A percentile compares a stretch with the other conserved stretches of the same genome.
These are phyloP conservation scores for Microchirus variegatus DNA, from an alignment of 2,797 vertebrate species.

Conservation along the genomic window DNA sequence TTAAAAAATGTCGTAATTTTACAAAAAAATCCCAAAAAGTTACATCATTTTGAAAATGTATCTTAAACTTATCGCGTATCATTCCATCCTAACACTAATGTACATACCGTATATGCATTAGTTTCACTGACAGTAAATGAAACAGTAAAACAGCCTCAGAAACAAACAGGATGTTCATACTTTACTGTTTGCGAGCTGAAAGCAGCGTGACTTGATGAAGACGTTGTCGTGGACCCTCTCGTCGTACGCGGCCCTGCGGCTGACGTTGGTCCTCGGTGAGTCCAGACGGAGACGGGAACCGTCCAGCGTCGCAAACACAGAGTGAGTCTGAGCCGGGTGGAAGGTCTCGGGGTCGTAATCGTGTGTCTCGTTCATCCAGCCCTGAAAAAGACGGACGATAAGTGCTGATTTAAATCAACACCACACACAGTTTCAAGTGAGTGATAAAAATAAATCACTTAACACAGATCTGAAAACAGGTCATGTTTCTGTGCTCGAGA, in stretches of 20 bases:
- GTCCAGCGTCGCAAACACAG: slow-evolving; percentile 85
- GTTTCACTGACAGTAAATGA: too few relatives aligned
- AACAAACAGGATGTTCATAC: slow-evolving; percentile 61
- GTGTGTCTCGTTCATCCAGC: slow-evolving; percentile 90
- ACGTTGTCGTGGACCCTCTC: slow-evolving; percentile 76
- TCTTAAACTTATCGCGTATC: too few relatives aligned
- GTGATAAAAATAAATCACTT: too few relatives aligned
- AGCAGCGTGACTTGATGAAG: slow-evolving; percentile 81
- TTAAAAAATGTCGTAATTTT: too few relatives aligned
- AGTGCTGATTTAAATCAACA: too few relatives aligned
- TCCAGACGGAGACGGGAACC: slow-evolving; percentile 84
- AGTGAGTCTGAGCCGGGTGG: slow-evolving; percentile 85
- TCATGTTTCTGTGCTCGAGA: too few relatives aligned
- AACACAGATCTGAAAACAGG: too few relatives aligned
- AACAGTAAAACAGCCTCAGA: background rate
- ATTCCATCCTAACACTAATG: too few relatives aligned
- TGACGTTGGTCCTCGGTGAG: slow-evolving; percentile 83
- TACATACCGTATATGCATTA: too few relatives aligned
- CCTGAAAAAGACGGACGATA: slow-evolving; percentile 73
- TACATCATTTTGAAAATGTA: too few relatives aligned
- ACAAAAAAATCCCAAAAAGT: too few relatives aligned
- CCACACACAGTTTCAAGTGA: too few relatives aligned
- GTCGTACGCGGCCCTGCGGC: slow-evolving; percentile 82
- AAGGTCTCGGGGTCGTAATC: slow-evolving; percentile 85
- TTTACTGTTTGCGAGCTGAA: slow-evolving; percentile 83